Evolutionary conservation across 2,113 vertebrate species (phyloP).

Genomic region (Aix galericulata): DNA sequence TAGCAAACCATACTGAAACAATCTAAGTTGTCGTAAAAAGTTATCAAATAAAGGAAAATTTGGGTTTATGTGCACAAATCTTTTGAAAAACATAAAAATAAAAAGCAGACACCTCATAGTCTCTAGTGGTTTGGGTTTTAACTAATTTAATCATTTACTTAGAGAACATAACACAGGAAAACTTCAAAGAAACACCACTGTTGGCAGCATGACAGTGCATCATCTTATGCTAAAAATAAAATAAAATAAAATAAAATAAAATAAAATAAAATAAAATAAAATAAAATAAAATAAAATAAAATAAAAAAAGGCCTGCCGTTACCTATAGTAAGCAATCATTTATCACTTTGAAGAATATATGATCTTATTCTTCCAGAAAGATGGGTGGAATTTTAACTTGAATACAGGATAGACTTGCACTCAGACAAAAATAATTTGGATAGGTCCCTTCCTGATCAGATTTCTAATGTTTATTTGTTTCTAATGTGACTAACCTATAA

Average conservation of each 20-base stretch:
- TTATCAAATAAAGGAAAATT: background rate
- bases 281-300: background rate
- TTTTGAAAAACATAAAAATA: background rate
- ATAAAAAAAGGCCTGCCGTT: background rate
- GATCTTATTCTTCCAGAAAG: background rate
- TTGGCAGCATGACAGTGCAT: background rate
- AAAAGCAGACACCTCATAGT: background rate
- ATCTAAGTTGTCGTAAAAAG: background rate
- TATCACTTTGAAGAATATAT: background rate
- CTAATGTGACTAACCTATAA: background rate
- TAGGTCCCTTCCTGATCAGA: background rate
- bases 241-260: background rate
- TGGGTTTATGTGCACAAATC: background rate
- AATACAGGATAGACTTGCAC: background rate
- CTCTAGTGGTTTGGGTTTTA: background rate
- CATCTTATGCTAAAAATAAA: background rate
- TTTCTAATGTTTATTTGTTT: background rate
- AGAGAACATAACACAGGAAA: background rate
- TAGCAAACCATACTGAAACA: background rate
- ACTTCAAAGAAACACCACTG: background rate
- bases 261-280: background rate
- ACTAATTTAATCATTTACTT: background rate
- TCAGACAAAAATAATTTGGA: background rate
- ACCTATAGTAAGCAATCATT: background rate
- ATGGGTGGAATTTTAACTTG: background rate